Percentiles rank a stretch among this genome's conserved stretches.
Evolutionary conservation across 2,113 vertebrate genomes (phyloP).

Genomic region (Hucho hucho): DNA sequence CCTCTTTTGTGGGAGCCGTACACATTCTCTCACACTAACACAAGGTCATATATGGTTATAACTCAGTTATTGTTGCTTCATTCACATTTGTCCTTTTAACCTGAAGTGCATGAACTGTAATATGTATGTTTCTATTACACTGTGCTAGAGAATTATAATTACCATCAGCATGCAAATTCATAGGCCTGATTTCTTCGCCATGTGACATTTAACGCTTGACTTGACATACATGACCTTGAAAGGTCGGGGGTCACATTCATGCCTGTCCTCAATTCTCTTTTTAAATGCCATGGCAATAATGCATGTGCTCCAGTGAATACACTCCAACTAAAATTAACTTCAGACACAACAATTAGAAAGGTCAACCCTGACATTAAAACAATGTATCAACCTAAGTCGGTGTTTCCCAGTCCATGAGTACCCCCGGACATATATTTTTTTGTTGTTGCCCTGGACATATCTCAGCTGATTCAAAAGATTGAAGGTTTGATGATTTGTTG

Average conservation of each 20-base stretch:
- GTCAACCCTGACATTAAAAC: too few relatives aligned
- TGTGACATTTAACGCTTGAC: not conserved
- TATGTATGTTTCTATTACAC: not conserved
- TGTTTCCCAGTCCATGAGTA: too few relatives aligned
- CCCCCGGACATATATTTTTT: too few relatives aligned
- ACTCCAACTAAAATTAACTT: too few relatives aligned
- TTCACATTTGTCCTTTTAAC: not conserved
- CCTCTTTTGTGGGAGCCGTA: slow-evolving; percentile 1
- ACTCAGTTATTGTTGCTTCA: too few relatives aligned
- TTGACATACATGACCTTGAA: not conserved
- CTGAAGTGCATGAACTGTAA: not conserved
- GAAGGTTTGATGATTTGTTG: too few relatives aligned
- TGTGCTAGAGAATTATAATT: not conserved
- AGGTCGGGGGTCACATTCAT: slow-evolving; percentile 37
- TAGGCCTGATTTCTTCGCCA: not conserved
- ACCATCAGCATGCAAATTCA: not conserved
- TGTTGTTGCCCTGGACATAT: too few relatives aligned
- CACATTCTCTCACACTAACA: not conserved
- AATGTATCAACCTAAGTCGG: too few relatives aligned
- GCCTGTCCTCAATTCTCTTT: not conserved
- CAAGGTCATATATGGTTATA: not conserved
- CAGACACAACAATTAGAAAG: too few relatives aligned
- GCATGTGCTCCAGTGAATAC: not conserved
- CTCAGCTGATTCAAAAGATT: too few relatives aligned
- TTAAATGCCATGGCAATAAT: not conserved